Conservation (phyloP, 2,888 invertebrate genomes). For the Encarsia formosa region DNA sequence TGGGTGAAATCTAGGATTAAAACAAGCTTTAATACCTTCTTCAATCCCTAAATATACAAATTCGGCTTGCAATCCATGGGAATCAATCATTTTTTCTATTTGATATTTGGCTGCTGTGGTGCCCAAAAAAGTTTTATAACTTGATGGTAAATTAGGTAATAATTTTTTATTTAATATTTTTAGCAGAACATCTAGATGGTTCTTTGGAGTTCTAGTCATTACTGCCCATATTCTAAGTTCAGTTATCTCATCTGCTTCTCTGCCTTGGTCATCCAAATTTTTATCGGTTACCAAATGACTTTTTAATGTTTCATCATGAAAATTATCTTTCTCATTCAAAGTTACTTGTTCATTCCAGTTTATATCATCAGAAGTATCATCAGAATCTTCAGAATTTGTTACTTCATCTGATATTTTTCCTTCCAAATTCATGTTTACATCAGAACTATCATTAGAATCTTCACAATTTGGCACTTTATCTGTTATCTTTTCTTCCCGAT, state of each 20-base stretch:
- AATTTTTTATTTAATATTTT: slow-evolving; percentile 12
- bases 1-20: slow-evolving; percentile 10
- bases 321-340: too few relatives aligned
- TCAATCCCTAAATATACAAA: slow-evolving; percentile 27
- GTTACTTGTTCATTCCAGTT: too few relatives aligned
- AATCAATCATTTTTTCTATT: slow-evolving; percentile 16
- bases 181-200: slow-evolving; percentile 8
- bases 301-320: too few relatives aligned
- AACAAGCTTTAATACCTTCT: slow-evolving; percentile 19
- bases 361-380: too few relatives aligned
- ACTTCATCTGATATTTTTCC: too few relatives aligned
- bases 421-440: too few relatives aligned
- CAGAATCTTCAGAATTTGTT: too few relatives aligned
- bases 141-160: slow-evolving; percentile 8
- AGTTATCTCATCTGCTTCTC: not conserved
- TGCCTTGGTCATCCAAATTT: too few relatives aligned
- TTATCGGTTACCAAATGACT: too few relatives aligned
- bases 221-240: slow-evolving; percentile 10
- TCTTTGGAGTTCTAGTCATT: not conserved
- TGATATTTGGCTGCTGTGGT: slow-evolving; percentile 2
- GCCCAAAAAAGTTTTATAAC: slow-evolving; percentile 7
- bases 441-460: too few relatives aligned
- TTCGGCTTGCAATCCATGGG: slow-evolving; percentile 12
- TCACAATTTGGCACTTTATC: too few relatives aligned
- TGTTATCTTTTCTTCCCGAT: too few relatives aligned